Evolutionary conservation across 53 echinoderm and acorn worm species (phyloP).

Genomic region (Arbacia lixula): DNA sequence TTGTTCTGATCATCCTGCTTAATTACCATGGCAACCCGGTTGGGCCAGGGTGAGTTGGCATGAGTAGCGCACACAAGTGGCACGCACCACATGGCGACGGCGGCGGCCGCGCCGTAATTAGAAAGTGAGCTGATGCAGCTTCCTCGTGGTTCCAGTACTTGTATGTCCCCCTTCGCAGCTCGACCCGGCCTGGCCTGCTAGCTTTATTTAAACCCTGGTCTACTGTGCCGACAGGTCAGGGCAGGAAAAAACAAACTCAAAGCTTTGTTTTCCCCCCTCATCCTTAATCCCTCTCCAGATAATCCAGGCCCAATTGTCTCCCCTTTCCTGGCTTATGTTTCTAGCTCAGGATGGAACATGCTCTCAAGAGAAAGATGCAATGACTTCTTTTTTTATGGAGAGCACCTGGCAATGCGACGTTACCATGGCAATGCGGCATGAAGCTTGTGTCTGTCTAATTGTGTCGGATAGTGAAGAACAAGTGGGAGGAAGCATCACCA

Average conservation of each 20-base stretch:
- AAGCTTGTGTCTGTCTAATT: not conserved
- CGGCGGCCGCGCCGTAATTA: too few relatives aligned
- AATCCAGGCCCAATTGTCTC: not conserved
- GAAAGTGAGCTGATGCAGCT: too few relatives aligned
- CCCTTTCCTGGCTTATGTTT: not conserved
- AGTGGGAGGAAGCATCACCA: too few relatives aligned
- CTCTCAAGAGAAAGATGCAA: too few relatives aligned
- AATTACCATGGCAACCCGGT: constrained; percentile 24
- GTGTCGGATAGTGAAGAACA: not conserved
- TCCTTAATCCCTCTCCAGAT: not conserved
- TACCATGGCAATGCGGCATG: not conserved
- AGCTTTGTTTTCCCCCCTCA: not conserved
- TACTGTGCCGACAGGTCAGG: not conserved
- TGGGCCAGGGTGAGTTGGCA: constrained; percentile 22
- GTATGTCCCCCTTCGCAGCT: too few relatives aligned
- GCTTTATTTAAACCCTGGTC: too few relatives aligned
- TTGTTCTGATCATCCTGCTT: constrained; percentile 42
- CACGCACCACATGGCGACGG: constrained; percentile 7
- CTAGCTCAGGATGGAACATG: too few relatives aligned
- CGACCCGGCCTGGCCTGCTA: too few relatives aligned
- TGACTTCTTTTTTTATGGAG: not conserved
- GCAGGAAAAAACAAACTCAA: not conserved
- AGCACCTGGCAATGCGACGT: constrained; percentile 24
- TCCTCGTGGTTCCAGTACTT: too few relatives aligned
- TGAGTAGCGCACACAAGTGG: constrained; percentile 13